Evolutionary conservation across 2,797 vertebrate genomes (phyloP).

Genomic region (Ptychobarbus kaznakovi): DNA sequence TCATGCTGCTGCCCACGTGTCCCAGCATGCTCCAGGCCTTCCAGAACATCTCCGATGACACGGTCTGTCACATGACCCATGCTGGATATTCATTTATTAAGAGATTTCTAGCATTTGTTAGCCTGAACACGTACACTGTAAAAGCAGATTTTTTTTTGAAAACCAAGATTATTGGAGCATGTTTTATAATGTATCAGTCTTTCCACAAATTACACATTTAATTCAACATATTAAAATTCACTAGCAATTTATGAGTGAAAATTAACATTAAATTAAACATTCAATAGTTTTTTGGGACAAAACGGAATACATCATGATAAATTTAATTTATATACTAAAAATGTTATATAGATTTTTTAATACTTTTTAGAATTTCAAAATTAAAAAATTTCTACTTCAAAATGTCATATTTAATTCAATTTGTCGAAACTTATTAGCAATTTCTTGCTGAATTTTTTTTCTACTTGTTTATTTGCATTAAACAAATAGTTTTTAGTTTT

Average conservation of each 20-base stretch:
- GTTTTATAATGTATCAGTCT: neutral
- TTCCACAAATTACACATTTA: neutral
- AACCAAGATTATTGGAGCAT: neutral
- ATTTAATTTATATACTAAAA: no score
- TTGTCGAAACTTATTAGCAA: neutral
- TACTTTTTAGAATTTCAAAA: no score
- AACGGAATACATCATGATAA: neutral
- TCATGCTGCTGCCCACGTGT: constrained; percentile 97
- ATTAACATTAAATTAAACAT: neutral
- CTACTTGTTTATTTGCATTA: neutral
- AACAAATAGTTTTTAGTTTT: neutral
- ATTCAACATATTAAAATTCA: neutral
- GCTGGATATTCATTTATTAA: neutral
- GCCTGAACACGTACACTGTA: neutral
- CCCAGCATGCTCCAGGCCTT: constrained; percentile 99
- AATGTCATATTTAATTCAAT: neutral
- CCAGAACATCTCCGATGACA: constrained; percentile 96
- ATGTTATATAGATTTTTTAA: no score
- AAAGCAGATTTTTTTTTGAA: neutral
- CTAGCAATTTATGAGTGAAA: neutral
- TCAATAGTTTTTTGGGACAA: neutral
- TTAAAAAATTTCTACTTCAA: neutral
- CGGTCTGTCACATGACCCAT: constrained; percentile 74
- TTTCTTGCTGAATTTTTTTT: neutral
- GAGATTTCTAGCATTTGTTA: neutral